A percentile compares a stretch with the other conserved stretches of the same genome.
phyloP scores from a whole-genome alignment of 2,888 invertebrate genomes.

The Busseola fusca region DNA sequence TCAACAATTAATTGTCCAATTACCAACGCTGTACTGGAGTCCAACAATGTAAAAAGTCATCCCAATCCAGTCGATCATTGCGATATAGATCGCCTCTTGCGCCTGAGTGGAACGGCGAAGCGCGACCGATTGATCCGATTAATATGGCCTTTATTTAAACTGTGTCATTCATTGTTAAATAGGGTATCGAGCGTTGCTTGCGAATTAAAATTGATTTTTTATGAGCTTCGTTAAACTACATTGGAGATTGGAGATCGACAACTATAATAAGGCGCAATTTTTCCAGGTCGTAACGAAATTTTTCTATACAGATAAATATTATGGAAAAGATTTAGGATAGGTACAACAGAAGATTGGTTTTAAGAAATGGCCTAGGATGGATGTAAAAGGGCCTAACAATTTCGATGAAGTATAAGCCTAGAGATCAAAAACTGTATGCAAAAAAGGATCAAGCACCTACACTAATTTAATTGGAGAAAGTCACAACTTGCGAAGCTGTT shows the following conservation, averaged over 20 bases:
- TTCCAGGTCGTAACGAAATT: neutral
- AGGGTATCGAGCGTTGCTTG: slow-evolving; percentile 32
- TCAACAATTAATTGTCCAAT: slow-evolving; percentile 31
- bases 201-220: slow-evolving; percentile 47
- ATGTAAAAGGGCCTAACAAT: no score
- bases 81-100: slow-evolving; percentile 57
- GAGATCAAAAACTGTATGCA: no score
- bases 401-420: no score
- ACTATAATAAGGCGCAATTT: neutral
- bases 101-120: slow-evolving; percentile 43
- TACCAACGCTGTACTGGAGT: slow-evolving; percentile 35
- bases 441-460: no score
- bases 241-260: slow-evolving; percentile 13
- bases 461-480: no score
- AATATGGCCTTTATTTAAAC: slow-evolving; percentile 59
- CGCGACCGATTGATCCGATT: slow-evolving; percentile 57
- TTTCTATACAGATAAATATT: no score
- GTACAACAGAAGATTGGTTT: no score
- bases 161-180: slow-evolving; percentile 57
- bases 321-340: no score
- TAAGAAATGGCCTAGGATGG: no score
- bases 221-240: slow-evolving; percentile 16
- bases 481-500: no score
- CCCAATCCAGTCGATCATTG: slow-evolving; percentile 39
- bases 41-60: slow-evolving; percentile 44